A percentile compares a stretch with the other conserved stretches of the same genome.
Evolutionary conservation across 64 coral and sea anemone genomes (phyloP).

Genomic region (Stichodactyla mertensii): DNA sequence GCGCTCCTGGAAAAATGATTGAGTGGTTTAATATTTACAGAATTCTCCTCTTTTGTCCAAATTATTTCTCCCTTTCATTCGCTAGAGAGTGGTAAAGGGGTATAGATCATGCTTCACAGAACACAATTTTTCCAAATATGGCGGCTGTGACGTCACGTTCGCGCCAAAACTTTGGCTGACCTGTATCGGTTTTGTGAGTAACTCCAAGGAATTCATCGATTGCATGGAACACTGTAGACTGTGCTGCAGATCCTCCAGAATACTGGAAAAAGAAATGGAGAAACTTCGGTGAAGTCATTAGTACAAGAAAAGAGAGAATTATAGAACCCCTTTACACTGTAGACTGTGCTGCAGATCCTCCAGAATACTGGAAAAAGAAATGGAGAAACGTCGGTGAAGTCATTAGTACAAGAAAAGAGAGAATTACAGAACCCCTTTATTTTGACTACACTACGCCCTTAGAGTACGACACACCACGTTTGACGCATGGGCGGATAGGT

Average conservation of each 20-base stretch:
- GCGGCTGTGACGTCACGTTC: too few relatives aligned
- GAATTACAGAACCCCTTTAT: too few relatives aligned
- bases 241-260: constrained; percentile 16
- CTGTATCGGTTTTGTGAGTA: neutral
- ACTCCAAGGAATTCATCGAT: constrained; percentile 19
- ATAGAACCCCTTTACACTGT: neutral
- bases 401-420: too few relatives aligned
- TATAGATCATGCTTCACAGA: too few relatives aligned
- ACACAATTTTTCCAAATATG: too few relatives aligned
- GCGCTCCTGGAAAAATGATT: neutral
- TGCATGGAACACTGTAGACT: constrained; percentile 8
- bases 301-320: too few relatives aligned
- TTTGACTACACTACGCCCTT: too few relatives aligned
- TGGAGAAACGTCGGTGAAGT: neutral
- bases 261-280: neutral
- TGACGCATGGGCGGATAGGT: too few relatives aligned
- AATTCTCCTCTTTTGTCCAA: neutral
- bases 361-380: constrained; percentile 3
- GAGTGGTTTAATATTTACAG: neutral
- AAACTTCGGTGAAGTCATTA: neutral
- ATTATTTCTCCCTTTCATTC: too few relatives aligned
- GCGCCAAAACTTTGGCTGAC: neutral
- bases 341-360: constrained; percentile 19
- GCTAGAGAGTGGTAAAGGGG: too few relatives aligned
- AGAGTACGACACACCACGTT: too few relatives aligned